Percentiles rank a stretch among this genome's conserved stretches.
phyloP scores from a whole-genome alignment of 2,797 vertebrate species.

The Hemibagrus guttatus region DNA sequence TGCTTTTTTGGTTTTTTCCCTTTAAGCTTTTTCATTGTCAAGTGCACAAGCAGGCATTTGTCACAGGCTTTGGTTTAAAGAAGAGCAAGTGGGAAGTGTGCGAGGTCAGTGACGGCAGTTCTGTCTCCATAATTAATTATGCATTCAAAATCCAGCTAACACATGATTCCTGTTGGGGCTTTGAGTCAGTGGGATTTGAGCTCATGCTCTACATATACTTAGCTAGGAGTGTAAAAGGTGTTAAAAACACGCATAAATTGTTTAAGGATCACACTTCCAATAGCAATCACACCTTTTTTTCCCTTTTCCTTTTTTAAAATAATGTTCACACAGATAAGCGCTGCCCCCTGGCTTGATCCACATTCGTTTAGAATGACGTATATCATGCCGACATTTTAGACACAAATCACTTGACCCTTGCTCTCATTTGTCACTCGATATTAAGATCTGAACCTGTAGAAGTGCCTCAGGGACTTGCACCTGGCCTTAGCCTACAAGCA shows the following conservation, averaged over 20 bases:
- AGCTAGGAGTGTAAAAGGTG: conserved; percentile 17
- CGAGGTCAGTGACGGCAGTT: conserved; percentile 39
- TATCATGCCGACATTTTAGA: background rate
- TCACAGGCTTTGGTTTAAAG: conserved; percentile 39
- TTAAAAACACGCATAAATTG: conserved; percentile 26
- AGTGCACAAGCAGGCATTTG: conserved; percentile 36
- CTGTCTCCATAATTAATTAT: conserved; percentile 47
- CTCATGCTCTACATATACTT: conserved; percentile 35
- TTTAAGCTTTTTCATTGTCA: conserved; percentile 55
- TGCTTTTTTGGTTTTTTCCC: conserved; percentile 1
- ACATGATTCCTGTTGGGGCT: conserved; percentile 30
- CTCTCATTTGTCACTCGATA: conserved; percentile 20
- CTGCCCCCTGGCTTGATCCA: background rate
- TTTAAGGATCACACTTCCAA: conserved; percentile 1
- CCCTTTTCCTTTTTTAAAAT: background rate
- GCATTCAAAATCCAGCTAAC: conserved; percentile 39
- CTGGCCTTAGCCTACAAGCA: conserved; percentile 13
- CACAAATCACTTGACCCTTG: conserved; percentile 37
- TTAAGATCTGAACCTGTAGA: conserved; percentile 48
- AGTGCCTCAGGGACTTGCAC: conserved; percentile 43
- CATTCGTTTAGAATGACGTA: background rate
- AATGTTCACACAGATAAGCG: background rate
- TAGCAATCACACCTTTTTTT: background rate
- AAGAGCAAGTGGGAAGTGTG: conserved; percentile 38
- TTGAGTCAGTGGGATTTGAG: conserved; percentile 28